Base-by-base conservation (phyloP, 2,797 vertebrate genomes). In the Lindbergichthys nudifrons region DNA sequence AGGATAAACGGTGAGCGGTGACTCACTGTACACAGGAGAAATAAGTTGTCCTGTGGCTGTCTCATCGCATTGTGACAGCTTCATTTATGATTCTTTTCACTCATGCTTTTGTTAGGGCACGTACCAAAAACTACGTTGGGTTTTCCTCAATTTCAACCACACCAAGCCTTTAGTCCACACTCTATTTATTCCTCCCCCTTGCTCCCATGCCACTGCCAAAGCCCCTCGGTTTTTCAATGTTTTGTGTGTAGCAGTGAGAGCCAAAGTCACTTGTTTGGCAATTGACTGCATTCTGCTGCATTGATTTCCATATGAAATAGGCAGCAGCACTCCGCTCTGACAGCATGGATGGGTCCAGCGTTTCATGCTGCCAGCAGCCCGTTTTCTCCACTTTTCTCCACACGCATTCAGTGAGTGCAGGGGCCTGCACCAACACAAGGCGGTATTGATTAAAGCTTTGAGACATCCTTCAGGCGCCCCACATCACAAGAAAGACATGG, bases 241-340 rank as follows among this genome's bases (percentile, higher is more conserved):
- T 89, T 91, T 92, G 90, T 93, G 82, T 86, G 88, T 89, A 75
- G 87, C 79, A 77, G 70, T 78, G 73, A 90, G 92, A 93, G 93
- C 92, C 95, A 94, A 95, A 95, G 93, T 95, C 94, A 94, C 93
- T 95, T 95, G 95, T 95, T 95, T 95, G 93, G 93, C 94, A 94
- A 93, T 95, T 93, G 94, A 95, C 92, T 92, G 94, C 93, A 92
- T 96, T 95, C 92, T 92, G 93, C 92, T 75, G 89, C 92, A 81
- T 93, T 81, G 88, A 96, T 96, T 95, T 95, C 95, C 95, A 96
- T 95, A 95, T 95, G 94, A 96, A 96, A 95, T 68, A 77, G 88
- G 85, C 91, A 87, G 92, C 92, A 82, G 93, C 93, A 91, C 93
- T 93, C 83, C 80, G 77, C 92, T 89, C 84, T 92, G 91, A 93